Percentiles rank a stretch among this genome's conserved stretches.
phyloP scores from a whole-genome alignment of 1,140 invertebrate species.

The Adoxophyes honmai region DNA sequence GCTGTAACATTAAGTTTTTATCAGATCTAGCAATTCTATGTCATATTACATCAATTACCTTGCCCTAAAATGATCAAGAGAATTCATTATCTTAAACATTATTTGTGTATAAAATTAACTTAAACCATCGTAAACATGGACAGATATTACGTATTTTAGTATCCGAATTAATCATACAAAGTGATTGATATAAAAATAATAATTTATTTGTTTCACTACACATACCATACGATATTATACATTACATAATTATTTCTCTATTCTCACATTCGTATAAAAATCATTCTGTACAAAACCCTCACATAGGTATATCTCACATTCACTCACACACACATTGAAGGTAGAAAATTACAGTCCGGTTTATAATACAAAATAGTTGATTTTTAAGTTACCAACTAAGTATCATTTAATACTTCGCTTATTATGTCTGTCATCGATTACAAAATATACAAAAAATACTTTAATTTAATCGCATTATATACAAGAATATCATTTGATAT shows the following conservation, averaged over 20 bases:
- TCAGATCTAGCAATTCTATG: conserved; percentile 11
- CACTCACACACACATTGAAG: conserved; percentile 28
- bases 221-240: conserved; percentile 25
- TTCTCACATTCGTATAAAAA: conserved; percentile 35
- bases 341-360: conserved; percentile 42
- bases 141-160: conserved; percentile 11
- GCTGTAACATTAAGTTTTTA: conserved; percentile 1
- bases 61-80: conserved; percentile 4
- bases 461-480: conserved; percentile 48
- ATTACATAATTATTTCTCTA: conserved; percentile 27
- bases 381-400: conserved; percentile 42
- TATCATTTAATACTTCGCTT: conserved; percentile 18
- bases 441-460: conserved; percentile 60
- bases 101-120: conserved; percentile 5
- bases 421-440: neutral
- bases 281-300: conserved; percentile 48
- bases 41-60: conserved; percentile 8
- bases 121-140: neutral
- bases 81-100: conserved; percentile 7
- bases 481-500: conserved; percentile 43
- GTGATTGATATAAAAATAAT: conserved; percentile 27
- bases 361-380: conserved; percentile 60
- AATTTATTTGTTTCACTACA: conserved; percentile 14
- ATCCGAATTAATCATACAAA: conserved; percentile 28
- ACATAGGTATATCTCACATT: conserved; percentile 33